These are phyloP conservation scores for Leptura quadrifasciata DNA, from an alignment of 2,888 invertebrate genomes.

Conservation along the genomic window DNA sequence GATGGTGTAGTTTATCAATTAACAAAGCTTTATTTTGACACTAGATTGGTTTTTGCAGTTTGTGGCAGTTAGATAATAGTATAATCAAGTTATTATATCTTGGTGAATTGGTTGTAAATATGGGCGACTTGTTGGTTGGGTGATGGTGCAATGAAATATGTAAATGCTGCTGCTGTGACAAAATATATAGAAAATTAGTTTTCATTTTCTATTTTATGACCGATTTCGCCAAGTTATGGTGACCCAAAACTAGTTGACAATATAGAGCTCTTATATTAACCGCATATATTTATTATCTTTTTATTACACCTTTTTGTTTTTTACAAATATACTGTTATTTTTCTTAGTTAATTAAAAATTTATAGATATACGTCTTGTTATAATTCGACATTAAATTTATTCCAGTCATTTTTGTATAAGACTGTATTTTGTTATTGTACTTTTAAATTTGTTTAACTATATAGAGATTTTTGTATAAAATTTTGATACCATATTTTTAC, in stretches of 20 bases:
- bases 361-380: not conserved
- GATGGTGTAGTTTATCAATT: no score
- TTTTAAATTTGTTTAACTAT: not conserved
- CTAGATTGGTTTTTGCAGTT: not conserved
- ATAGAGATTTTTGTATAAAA: not conserved
- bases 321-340: not conserved
- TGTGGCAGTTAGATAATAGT: not conserved
- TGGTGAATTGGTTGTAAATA: no score
- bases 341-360: not conserved
- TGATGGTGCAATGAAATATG: no score
- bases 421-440: not conserved
- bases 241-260: no score
- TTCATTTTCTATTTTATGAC: no score
- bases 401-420: slow-evolving; percentile 7
- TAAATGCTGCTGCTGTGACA: no score
- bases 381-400: not conserved
- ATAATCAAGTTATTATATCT: not conserved
- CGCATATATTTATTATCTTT: no score
- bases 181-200: no score
- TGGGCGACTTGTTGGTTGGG: no score
- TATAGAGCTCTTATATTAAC: no score
- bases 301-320: no score
- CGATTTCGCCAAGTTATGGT: no score
- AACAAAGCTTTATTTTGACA: not conserved
- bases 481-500: slow-evolving; percentile 7